Percentiles rank a stretch among this genome's conserved stretches.
phyloP scores from a whole-genome alignment of 2,888 invertebrate genomes.

The Drosophila prostipennis region DNA sequence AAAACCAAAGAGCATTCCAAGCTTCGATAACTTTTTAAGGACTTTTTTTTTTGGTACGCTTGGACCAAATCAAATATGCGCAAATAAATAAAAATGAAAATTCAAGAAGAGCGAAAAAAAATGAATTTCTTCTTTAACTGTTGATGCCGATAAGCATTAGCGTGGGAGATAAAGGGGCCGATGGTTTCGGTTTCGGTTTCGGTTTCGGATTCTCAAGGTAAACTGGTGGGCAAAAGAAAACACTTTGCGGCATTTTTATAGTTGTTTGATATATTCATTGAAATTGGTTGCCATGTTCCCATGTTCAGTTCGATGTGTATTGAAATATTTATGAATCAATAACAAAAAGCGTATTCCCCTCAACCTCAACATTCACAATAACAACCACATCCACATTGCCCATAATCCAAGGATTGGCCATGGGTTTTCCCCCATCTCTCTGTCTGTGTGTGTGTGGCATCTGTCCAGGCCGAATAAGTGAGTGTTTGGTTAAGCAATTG shows the following conservation, averaged over 20 bases:
- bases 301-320: slow-evolving; percentile 67
- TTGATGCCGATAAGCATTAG: slow-evolving; percentile 57
- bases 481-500: slow-evolving; percentile 75
- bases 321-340: slow-evolving; percentile 78
- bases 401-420: slow-evolving; percentile 10
- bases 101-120: slow-evolving; percentile 62
- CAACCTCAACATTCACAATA: slow-evolving; percentile 1
- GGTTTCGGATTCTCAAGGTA: slow-evolving; percentile 56
- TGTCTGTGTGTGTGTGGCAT: slow-evolving; percentile 22
- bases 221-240: slow-evolving; percentile 56
- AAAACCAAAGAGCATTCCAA: slow-evolving; percentile 4
- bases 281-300: slow-evolving; percentile 64
- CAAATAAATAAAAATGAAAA: slow-evolving; percentile 78
- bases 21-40: neutral
- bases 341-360: slow-evolving; percentile 47
- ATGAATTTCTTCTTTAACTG: slow-evolving; percentile 48
- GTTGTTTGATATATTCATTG: slow-evolving; percentile 78
- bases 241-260: slow-evolving; percentile 78
- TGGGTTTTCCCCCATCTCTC: neutral
- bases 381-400: neutral
- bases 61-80: slow-evolving; percentile 74
- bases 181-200: too few species aligned
- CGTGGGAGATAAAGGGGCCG: neutral
- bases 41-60: slow-evolving; percentile 5
- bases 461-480: slow-evolving; percentile 47